Evolutionary conservation across 1,140 invertebrate species (phyloP), one percentile per base, ranked within the genome.

Genomic region (Heliconius himera): DNA sequence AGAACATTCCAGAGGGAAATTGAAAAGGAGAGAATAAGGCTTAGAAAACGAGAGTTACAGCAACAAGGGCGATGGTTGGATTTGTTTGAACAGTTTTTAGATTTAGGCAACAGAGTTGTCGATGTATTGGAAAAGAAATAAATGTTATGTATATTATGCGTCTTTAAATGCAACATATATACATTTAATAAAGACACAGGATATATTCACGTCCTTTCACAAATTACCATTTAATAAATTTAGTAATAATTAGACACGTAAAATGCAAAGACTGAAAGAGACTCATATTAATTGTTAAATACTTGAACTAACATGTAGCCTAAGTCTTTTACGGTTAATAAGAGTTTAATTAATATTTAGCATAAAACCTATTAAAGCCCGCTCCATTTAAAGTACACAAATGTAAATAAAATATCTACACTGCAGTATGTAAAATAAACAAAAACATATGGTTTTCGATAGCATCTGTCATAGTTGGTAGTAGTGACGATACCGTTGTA

Each of bases 51-150:
- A 36, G 74, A 75, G 74, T 36, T 75, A 60, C 49, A 51, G 18
- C 49, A 56, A 60, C 74, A 75, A 41, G 49, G 54, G 26, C n/a
- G 54, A 49, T 75, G 74, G 74, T 33, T 75, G 33, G 74, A 75
- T 75, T 56, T 75, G 49, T 54, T 75, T 75, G 49, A 56, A 18
- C 74, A 75, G 49, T 75, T 75, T 38, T 75, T 75, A 75, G 74
- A 75, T 75, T 75, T 75, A 56, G 73, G 73, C 22, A 75, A 75
- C 33, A 54, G 74, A 54, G 70, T 71, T 38, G 70, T 71, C n/a
- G 70, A 71, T 71, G 70, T 71, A 8, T 20, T 71, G 70, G 70
- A 71, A 71, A 71, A 71, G 33, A 71, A 71, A 71, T 71, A 71
- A 71, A 38, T 38, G 8, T 20, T 71, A 71, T 8, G 70, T 29